These are phyloP conservation scores for Meloidogyne floridensis DNA, from an alignment of 1,140 invertebrate genomes.

Conservation along the genomic window DNA sequence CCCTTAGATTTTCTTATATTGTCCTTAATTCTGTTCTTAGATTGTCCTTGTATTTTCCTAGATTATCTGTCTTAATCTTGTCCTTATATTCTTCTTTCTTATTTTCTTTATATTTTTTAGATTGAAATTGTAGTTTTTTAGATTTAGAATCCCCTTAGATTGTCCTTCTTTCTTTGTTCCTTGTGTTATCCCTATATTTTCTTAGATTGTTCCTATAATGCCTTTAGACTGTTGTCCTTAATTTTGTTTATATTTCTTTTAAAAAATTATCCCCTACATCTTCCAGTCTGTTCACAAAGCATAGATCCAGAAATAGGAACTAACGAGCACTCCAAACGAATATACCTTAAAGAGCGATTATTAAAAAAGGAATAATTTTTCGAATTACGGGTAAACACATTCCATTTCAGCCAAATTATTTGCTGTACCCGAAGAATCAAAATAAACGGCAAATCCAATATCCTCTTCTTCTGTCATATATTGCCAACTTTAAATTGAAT, in stretches of 20 bases:
- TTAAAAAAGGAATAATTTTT: too few relatives aligned
- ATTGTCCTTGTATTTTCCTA: not conserved
- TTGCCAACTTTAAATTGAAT: conserved; percentile 57
- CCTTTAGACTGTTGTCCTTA: too few relatives aligned
- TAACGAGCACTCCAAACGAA: conserved; percentile 62
- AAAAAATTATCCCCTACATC: conserved; percentile 53
- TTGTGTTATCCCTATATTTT: not conserved
- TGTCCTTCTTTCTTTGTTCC: not conserved
- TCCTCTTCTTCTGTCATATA: conserved; percentile 66
- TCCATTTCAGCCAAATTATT: conserved; percentile 66
- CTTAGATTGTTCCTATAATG: too few relatives aligned
- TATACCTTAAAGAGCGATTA: conserved; percentile 42
- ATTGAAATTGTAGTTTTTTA: not conserved
- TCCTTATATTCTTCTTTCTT: not conserved
- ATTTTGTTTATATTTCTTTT: not conserved
- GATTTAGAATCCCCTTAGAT: too few relatives aligned
- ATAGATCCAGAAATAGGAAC: conserved; percentile 61
- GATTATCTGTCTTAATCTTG: not conserved
- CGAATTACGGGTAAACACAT: conserved; percentile 51
- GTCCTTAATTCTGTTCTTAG: not conserved
- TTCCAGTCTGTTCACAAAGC: conserved; percentile 55
- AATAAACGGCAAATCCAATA: conserved; percentile 64
- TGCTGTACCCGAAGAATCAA: conserved; percentile 46
- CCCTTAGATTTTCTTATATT: too few relatives aligned
- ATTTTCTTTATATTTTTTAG: not conserved